These are phyloP conservation scores for Ctenopoma multispine DNA, from an alignment of 2,797 vertebrate species.

Conservation along the genomic window DNA sequence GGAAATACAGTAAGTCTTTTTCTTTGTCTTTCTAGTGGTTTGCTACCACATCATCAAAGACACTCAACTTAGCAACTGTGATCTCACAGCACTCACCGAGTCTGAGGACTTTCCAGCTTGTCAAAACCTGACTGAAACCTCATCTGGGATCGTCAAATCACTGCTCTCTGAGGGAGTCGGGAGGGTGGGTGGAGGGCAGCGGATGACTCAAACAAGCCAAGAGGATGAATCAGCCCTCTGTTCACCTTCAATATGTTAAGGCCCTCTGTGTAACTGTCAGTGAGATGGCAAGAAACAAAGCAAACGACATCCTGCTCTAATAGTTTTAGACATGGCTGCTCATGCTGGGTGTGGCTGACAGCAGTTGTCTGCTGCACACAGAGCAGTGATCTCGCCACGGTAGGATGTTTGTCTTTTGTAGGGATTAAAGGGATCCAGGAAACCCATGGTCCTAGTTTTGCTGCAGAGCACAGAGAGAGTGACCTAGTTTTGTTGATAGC, in stretches of 20 bases:
- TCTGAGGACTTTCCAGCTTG: constrained; percentile 68
- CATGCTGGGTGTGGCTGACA: constrained; percentile 69
- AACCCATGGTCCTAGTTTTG: constrained; percentile 76
- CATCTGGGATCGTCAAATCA: constrained; percentile 51
- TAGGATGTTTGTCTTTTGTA: constrained; percentile 79
- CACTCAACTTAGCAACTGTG: constrained; percentile 33
- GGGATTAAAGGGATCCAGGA: constrained; percentile 80
- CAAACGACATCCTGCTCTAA: constrained; percentile 62
- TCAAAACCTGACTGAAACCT: constrained; percentile 70
- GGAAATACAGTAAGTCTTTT: constrained; percentile 34
- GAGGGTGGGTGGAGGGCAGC: constrained; percentile 17
- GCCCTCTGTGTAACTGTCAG: constrained; percentile 68
- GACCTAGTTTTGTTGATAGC: constrained; percentile 74
- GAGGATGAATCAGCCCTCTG: constrained; percentile 71
- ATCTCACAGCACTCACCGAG: constrained; percentile 55
- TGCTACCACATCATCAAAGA: constrained; percentile 52
- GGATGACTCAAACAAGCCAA: constrained; percentile 60
- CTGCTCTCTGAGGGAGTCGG: constrained; percentile 8
- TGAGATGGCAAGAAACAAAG: constrained; percentile 59
- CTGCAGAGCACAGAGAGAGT: constrained; percentile 42
- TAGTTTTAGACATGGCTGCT: constrained; percentile 69
- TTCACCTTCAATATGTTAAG: constrained; percentile 48
- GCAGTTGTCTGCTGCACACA: constrained; percentile 66
- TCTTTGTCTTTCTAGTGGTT: constrained; percentile 59
- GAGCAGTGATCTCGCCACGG: constrained; percentile 54